Percentiles rank a stretch among this genome's conserved stretches.
These are phyloP conservation scores for Onychomys leucogaster DNA, from an alignment of 2,797 vertebrate genomes.

Conservation along the genomic window DNA sequence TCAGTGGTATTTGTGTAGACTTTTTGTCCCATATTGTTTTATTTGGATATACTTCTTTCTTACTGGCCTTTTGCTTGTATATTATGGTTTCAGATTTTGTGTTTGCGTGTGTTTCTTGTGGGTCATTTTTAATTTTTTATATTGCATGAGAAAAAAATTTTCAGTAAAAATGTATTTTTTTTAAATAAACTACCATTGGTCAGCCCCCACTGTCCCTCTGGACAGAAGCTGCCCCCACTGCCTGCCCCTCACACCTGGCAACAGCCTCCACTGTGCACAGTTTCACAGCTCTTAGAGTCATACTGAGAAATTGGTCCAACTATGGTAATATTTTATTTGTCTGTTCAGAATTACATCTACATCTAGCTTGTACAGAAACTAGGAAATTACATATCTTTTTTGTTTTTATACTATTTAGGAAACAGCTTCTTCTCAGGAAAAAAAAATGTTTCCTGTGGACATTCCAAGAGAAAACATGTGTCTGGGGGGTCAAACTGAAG, in stretches of 20 bases:
- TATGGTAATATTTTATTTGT: too few species aligned
- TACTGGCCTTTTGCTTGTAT: neutral
- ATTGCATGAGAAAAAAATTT: neutral
- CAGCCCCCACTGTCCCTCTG: neutral
- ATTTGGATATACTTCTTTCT: neutral
- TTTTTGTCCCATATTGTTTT: neutral
- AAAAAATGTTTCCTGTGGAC: neutral
- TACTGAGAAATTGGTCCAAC: neutral
- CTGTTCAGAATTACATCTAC: too few species aligned
- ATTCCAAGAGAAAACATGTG: neutral
- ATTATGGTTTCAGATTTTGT: neutral
- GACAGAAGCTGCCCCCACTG: too few species aligned
- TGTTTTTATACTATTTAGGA: conserved; percentile 23
- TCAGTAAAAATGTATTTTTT: neutral
- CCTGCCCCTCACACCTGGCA: too few species aligned
- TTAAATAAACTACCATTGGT: neutral
- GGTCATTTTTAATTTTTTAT: neutral
- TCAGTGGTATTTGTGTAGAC: neutral
- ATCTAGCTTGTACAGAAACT: neutral
- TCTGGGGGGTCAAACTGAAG: neutral
- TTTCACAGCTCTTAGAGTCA: neutral
- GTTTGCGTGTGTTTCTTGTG: neutral
- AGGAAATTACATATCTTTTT: neutral
- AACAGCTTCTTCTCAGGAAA: neutral
- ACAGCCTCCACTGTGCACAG: neutral